Base-by-base conservation (phyloP, 2,113 vertebrate species). In the Galbula dea region DNA sequence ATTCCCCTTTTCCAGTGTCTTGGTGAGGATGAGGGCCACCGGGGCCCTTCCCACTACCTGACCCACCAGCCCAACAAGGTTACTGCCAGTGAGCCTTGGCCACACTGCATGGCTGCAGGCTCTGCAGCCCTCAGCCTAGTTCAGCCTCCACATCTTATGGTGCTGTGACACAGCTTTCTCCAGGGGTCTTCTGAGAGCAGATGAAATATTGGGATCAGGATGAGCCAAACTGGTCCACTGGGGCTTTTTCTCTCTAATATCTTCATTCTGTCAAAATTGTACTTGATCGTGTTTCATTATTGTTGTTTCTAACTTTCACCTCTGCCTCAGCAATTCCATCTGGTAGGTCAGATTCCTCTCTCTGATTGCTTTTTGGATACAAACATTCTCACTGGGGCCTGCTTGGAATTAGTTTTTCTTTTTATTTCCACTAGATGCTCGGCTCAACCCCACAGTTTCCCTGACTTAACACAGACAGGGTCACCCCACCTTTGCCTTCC, bases 291-390 rank as follows among this genome's bases (percentile, higher is more conserved):
- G 79, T 92, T 78, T 80, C 18, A 4, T 92, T 94, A 84, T 94
- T 92, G 94, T 90, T 90, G 92, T 95, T 91, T 94, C 76, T 91
- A 84, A 91, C 88, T 94, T 92, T 95, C 93, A 96, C 82, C 75
- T 94, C 94, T 97, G 94, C 76, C 86, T 96, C 94, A 66, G 95
- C 91, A 94, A 67, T 94, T 97, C 95, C 95, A 85, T 95, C 96
- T 97, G 97, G 96, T 92, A 83, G 88, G 95, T 96, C 79, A 88
- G 89, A 94, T 90, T 96, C 89, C 85, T 88, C 67, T 91, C 72
- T 93, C 82, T 94, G 93, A 94, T 94, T 94, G 94, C 87, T 89
- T 96, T 97, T 97, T 95, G 97, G 97, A 97, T 93, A 97, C 94
- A 96, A 96, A 91, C 94, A 94, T 79, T 84, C 93, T 97, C 95